Evolutionary conservation across 2,113 vertebrate species (phyloP), one percentile per base, ranked within the genome.

Genomic region (Rhipidura dahli): DNA sequence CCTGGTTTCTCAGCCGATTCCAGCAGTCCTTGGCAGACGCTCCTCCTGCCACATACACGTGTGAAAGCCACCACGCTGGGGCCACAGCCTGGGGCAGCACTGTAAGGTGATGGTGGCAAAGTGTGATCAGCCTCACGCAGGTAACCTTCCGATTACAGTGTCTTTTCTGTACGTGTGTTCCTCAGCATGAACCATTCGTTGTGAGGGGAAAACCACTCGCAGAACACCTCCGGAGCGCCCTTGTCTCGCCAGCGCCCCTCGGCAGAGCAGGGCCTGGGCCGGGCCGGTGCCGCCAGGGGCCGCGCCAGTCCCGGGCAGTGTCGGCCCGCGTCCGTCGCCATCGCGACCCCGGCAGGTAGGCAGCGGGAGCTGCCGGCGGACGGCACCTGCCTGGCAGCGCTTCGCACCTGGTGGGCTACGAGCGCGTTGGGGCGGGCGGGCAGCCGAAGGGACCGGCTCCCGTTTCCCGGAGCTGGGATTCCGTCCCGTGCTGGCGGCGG

Each of bases 111-210:
- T 0, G 18, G 13, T 6, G 37, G 11, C 27, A 22, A 42, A 13
- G 28, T 1, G 22, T 1, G n/a, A 39, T 33, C 17, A 31, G 22
- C 45, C n/a, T 26, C 35, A 5, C 10, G 3, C 57, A 31, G 50
- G 21, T 8, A 3, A 31, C n/a, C 28, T 6, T 28, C 31, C 65
- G 6, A 26, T 24, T 11, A 9, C 20, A 3, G 5, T 1, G 20
- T 6, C 10, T 14, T 11, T 70, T 30, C 13, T 31, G 1, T 1
- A 1, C 1, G 2, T 1, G 5, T 15, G 11, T 31, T 66, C 45
- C 66, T 68, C 12, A 30, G 16, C 37, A 16, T 0, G 26, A 85
- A 6, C 28, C 51, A 10, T 22, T 6, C 6, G 9, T 1, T 16
- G 35, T 10, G 26, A 28, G 54, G 24, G 17, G 7, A 6, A 42